Evolutionary conservation across 2,113 vertebrate genomes (phyloP), one percentile per base, ranked within the genome.

Genomic region (Rousettus leschenaultii): DNA sequence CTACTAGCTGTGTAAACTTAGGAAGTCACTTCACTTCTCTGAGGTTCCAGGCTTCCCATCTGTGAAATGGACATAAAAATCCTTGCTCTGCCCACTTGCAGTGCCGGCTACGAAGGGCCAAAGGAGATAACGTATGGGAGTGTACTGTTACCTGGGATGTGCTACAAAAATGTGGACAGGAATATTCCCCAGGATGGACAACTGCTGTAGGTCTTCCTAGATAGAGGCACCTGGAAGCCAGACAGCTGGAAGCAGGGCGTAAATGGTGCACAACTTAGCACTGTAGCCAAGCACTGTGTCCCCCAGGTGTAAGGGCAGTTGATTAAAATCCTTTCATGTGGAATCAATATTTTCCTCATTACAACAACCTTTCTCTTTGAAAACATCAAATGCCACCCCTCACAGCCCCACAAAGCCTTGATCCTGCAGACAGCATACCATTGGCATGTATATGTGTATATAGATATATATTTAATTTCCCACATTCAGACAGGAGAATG

Each of bases 261-360:
- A 92, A 97, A 98, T 98, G 97, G 98, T 98, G 96, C 97, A 98
- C 98, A 98, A 98, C 98, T 98, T 98, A 97, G 98, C 98, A 98
- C 93, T 98, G 97, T 53, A 97, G 98, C 91, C 93, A 96, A 97
- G 96, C 89, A 92, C 96, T 98, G 97, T 98, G 97, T 98, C 98
- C 97, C 93, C 94, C 98, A 96, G 97, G 97, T 98, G 95, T 51
- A 98, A 98, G 96, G 96, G 97, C 98, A 97, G 98, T 97, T 99
- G 98, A 99, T 99, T 99, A 99, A 99, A 99, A 98, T 98, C 98
- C 97, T 98, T 98, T 98, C 98, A 98, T 98, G 98, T 98, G 97
- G 98, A 99, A 99, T 99, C 99, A 98, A 97, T 99, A 98, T 97
- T 98, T 99, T 98, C 97, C 98, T 99, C 98, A 98, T 98, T 99